Evolutionary conservation across 2,888 invertebrate species (phyloP), one percentile per base, ranked within the genome.

Genomic region (Papilio demoleus): DNA sequence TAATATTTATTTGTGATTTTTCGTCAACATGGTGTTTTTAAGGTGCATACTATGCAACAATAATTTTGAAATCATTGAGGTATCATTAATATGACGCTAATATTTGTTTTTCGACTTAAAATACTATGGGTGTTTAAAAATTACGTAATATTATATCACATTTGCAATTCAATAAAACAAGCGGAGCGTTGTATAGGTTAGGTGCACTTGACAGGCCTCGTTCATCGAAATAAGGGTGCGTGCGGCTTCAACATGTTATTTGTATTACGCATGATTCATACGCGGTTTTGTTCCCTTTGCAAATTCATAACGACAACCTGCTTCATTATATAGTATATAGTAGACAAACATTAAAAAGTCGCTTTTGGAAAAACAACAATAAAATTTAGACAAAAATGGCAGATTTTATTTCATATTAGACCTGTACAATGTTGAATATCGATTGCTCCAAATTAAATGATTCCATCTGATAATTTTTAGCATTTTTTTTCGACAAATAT

Each of bases 191-290:
- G 61, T 53, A 61, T 40, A 61, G 40, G 24, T 31, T n/a, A n/a
- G n/a, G n/a, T 53, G 56, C 19, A 64, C 59, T 62, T 53, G 31
- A 59, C 36, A 69, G 68, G 68, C 68, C 65, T 69, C 68, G 17
- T 69, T 50, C 65, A 34, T 60, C 22, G 65, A 65, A 69, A 65
- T 31, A 59, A 60, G 68, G 65, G 64, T 69, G 65, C 53, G 53
- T 34, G 68, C 36, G 67, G 67, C 63, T 68, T 69, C 65, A 22
- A 42, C 64, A 59, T 65, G 36, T 14, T 45, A 50, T 38, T 65
- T 69, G 4, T 60, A 69, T 61, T 53, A 53, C n/a, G 50, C 50
- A 47, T 63, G 68, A 65, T 53, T 69, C 68, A 61, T 53, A 14
- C 24, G 31, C 22, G n/a, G 31, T 61, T 56, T 65, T 59, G 50